These are phyloP conservation scores for Lycocerus yunnanus DNA, from an alignment of 2,888 invertebrate genomes.

Conservation along the genomic window DNA sequence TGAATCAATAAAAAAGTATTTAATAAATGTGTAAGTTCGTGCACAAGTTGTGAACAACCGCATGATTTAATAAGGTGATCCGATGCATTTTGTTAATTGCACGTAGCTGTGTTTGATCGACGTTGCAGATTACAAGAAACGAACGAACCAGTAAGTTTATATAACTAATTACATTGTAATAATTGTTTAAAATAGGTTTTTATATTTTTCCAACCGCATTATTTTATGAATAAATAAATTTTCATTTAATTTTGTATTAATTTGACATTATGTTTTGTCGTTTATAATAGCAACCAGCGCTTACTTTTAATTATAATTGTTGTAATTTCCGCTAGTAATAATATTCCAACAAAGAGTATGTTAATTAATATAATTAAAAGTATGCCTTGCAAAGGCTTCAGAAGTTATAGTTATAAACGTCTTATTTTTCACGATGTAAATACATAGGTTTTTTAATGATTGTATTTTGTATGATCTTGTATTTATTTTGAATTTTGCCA, in stretches of 20 bases:
- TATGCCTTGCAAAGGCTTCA: neutral
- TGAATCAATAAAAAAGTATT: neutral
- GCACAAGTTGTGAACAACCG: neutral
- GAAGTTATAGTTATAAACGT: neutral
- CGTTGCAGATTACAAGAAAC: neutral
- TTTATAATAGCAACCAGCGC: neutral
- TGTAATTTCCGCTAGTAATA: neutral
- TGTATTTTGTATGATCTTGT: too few species aligned
- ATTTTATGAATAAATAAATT: neutral
- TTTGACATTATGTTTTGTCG: neutral
- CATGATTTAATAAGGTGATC: neutral
- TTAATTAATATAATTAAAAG: neutral
- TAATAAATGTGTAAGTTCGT: neutral
- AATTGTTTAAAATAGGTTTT: neutral
- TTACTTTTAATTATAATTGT: neutral
- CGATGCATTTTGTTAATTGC: slow-evolving; percentile 1
- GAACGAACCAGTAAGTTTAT: neutral
- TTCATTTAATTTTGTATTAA: neutral
- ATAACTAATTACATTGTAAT: neutral
- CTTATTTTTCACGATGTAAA: neutral
- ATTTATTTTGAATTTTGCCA: neutral
- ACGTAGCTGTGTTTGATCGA: neutral
- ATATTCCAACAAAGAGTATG: neutral
- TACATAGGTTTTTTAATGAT: too few species aligned
- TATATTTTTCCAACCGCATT: neutral